A percentile compares a stretch with the other conserved stretches of the same genome.
Conservation (phyloP, 2,113 vertebrate genomes). For the Orycteropus afer region DNA sequence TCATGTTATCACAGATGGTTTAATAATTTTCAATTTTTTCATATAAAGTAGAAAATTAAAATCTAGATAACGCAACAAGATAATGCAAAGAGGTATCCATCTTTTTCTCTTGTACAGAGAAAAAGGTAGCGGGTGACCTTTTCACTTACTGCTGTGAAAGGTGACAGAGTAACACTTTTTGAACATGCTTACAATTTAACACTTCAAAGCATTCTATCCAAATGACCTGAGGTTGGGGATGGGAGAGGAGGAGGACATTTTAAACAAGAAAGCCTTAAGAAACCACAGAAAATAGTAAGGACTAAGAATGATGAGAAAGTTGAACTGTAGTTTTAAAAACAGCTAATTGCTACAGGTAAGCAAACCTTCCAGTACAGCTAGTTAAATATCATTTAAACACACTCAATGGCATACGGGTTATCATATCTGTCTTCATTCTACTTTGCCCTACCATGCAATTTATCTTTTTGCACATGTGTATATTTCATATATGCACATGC, state of each 20-base stretch:
- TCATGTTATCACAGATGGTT: neutral
- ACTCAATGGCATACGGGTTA: neutral
- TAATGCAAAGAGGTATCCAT: neutral
- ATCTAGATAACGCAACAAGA: neutral
- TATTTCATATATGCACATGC: conserved; percentile 56
- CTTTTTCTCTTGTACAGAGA: neutral
- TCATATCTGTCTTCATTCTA: neutral
- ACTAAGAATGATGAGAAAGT: neutral
- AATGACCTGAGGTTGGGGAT: neutral
- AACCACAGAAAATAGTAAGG: neutral
- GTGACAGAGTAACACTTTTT: neutral
- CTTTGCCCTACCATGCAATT: conserved; percentile 18
- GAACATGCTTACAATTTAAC: neutral
- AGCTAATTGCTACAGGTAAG: neutral
- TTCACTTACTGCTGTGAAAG: neutral
- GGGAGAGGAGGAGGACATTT: neutral
- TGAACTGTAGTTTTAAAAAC: neutral
- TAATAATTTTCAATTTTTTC: neutral
- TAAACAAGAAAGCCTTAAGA: neutral
- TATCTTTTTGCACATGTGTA: neutral
- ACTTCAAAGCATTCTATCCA: neutral
- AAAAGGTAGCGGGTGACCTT: neutral
- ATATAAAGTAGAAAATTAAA: neutral
- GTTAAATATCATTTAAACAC: neutral
- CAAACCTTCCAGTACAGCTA: neutral